Conservation (phyloP, 2,888 invertebrate genomes). For the Malthinus seriepunctatus region DNA sequence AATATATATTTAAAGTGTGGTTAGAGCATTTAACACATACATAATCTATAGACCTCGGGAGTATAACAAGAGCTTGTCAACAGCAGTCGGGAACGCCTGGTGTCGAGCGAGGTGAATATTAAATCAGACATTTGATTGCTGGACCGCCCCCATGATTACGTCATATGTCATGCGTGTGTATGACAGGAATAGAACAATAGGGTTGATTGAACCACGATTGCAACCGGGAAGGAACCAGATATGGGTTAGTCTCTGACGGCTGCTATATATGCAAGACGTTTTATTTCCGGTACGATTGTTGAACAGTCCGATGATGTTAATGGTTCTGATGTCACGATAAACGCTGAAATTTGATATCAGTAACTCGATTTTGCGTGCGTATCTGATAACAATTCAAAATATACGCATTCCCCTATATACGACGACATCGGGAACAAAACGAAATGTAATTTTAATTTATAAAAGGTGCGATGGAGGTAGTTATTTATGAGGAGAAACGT, state of each 20-base stretch:
- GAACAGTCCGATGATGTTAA: slow-evolving; percentile 29
- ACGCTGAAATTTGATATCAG: slow-evolving; percentile 28
- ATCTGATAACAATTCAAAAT: slow-evolving; percentile 20
- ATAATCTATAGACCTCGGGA: slow-evolving; percentile 40
- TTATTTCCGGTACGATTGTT: slow-evolving; percentile 45
- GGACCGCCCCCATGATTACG: slow-evolving; percentile 54
- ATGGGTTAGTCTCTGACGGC: slow-evolving; percentile 32
- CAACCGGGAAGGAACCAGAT: slow-evolving; percentile 38
- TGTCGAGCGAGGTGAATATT: slow-evolving; percentile 53
- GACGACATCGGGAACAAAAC: no score
- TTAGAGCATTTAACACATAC: slow-evolving; percentile 49
- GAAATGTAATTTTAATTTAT: not conserved
- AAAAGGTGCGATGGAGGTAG: not conserved
- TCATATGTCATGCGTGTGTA: slow-evolving; percentile 53
- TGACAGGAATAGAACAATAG: slow-evolving; percentile 53
- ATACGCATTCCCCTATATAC: not conserved
- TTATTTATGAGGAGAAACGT: not conserved
- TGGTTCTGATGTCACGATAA: slow-evolving; percentile 27
- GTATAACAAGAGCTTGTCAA: slow-evolving; percentile 51
- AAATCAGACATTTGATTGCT: slow-evolving; percentile 55
- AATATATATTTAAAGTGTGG: slow-evolving; percentile 49
- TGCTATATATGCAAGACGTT: slow-evolving; percentile 39
- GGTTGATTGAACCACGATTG: slow-evolving; percentile 51
- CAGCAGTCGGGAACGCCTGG: slow-evolving; percentile 50
- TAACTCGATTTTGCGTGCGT: slow-evolving; percentile 9